A percentile compares a stretch with the other conserved stretches of the same genome.
These are phyloP conservation scores for Pseudonaja textilis DNA, from an alignment of 2,113 vertebrate species.

Conservation along the genomic window DNA sequence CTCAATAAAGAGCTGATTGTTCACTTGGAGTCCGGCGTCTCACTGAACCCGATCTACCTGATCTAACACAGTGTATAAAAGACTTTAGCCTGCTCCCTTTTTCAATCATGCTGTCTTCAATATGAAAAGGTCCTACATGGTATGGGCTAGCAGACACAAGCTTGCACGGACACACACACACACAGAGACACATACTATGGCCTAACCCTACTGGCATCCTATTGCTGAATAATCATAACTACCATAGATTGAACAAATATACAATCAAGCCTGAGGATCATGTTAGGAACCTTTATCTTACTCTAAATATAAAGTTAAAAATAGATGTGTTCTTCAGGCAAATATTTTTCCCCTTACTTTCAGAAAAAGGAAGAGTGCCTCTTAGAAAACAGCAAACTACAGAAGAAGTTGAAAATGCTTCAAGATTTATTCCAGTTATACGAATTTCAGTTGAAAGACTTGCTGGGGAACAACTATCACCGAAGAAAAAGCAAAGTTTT, in stretches of 20 bases:
- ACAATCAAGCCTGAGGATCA: background rate
- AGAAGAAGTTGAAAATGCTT: constrained; percentile 71
- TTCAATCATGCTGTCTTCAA: background rate
- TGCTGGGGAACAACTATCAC: constrained; percentile 72
- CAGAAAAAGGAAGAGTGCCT: constrained; percentile 73
- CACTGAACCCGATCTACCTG: too few species aligned
- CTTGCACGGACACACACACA: too few species aligned
- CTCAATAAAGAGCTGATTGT: too few species aligned
- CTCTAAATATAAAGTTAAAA: background rate
- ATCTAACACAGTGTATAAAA: background rate
- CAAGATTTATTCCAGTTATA: constrained; percentile 74
- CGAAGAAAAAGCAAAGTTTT: constrained; percentile 59
- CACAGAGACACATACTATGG: background rate
- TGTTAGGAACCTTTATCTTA: background rate
- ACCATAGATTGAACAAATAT: background rate
- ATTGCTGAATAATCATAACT: background rate
- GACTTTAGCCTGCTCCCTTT: background rate
- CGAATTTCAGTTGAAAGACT: constrained; percentile 75
- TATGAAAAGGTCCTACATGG: background rate
- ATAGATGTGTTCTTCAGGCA: background rate
- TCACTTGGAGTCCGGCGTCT: too few species aligned
- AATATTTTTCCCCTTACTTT: constrained; percentile 1
- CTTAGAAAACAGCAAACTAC: constrained; percentile 72
- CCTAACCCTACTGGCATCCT: background rate
- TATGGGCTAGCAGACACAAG: background rate